These are phyloP conservation scores for Hydractinia symbiolongicarpus DNA, from an alignment of 30 jellyfish, hydroid and myxozoan species.

Conservation along the genomic window DNA sequence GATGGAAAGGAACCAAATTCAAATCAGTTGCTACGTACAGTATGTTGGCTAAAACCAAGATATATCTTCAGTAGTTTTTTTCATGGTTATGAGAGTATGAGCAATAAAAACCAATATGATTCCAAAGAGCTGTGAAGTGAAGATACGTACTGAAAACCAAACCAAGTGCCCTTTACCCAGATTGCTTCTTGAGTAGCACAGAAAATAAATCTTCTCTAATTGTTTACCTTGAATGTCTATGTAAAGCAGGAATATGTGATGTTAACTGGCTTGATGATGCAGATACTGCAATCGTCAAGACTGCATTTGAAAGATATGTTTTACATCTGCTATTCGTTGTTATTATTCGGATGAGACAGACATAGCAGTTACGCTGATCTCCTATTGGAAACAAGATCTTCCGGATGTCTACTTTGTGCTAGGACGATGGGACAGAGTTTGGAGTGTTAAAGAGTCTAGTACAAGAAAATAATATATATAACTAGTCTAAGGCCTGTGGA, in stretches of 20 bases:
- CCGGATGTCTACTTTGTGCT: background rate
- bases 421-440: constrained; percentile 17
- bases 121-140: constrained; percentile 17
- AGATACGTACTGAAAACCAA: constrained; percentile 6
- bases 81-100: constrained; percentile 23
- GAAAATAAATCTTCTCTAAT: constrained; percentile 3
- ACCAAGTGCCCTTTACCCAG: constrained; percentile 26
- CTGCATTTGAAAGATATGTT: background rate
- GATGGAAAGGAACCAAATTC: too few species aligned
- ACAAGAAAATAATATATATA: background rate
- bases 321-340: background rate
- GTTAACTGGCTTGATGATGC: constrained; percentile 21
- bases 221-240: background rate
- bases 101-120: background rate
- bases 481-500: too few species aligned
- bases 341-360: constrained; percentile 25
- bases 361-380: constrained; percentile 9
- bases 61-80: background rate
- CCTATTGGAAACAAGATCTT: constrained; percentile 9
- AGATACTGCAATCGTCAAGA: constrained; percentile 19
- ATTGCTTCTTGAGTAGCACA: constrained; percentile 9
- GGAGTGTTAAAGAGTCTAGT: constrained; percentile 18
- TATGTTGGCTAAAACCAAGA: background rate
- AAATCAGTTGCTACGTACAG: too few species aligned
- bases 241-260: background rate